Base-by-base conservation (phyloP, 2,888 invertebrate genomes). In the Meiosimyza platycephala region DNA sequence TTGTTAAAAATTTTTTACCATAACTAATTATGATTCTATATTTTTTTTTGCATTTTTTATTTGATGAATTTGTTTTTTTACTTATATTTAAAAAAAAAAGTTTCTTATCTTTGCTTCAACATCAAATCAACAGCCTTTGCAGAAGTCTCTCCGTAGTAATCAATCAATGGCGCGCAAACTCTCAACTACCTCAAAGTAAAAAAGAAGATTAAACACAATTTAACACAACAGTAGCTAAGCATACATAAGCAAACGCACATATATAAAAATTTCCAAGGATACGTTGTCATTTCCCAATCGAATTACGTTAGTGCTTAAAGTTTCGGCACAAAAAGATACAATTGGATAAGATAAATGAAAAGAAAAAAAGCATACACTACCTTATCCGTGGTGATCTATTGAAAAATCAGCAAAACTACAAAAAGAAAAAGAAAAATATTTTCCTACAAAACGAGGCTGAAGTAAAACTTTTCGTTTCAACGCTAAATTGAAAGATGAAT, bases 401-500 rank as follows among this genome's bases (percentile, higher is more conserved):
- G 50, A 28, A 67, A 67, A 54, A 54, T 54, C 40, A 68, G 57
- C 15, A 68, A 57, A 55, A 54, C 9, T 28, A 6, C 18, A 48
- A 68, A 33, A 48, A 40, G 50, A 47, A 55, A 72, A 48, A 15
- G 16, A 7, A 48, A 52, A 33, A 48, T 57, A 18, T 62, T 9
- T 9, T n/a, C 50, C n/a, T 22, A 64, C 40, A 40, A 55, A 40
- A 54, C 33, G 50, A 51, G 57, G 57, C 33, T 55, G 40, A 28
- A 18, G 16, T 50, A 47, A 71, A 72, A 72, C 59, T 73, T 73
- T 69, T 73, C 59, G 73, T 73, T 73, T 69, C 57, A 71, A 71
- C 73, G 67, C 71, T 73, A 73, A 71, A 73, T 73, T 73, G 73
- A 66, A 73, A 73, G 73, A 73, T 71, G 73, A 71, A 73, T 73